These are phyloP conservation scores for Malurus alboscapulatus DNA, from an alignment of 2,113 vertebrate species.

Conservation along the genomic window DNA sequence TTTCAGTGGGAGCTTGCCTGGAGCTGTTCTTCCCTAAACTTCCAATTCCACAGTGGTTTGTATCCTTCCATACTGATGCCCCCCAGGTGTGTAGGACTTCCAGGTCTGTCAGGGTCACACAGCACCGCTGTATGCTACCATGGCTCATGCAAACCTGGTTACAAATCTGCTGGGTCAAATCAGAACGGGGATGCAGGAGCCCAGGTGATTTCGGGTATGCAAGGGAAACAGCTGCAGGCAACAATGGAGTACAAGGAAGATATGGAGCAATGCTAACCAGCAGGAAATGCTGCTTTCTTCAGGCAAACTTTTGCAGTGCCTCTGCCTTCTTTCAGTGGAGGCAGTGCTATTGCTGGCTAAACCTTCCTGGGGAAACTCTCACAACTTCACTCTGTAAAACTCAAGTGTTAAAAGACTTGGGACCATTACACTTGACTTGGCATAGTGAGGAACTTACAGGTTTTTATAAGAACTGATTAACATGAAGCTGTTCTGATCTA, in stretches of 20 bases:
- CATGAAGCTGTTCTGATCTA: background rate
- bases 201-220: fast-evolving
- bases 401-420: background rate
- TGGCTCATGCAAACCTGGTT: background rate
- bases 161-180: background rate
- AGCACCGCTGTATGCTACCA: fast-evolving
- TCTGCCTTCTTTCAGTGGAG: background rate
- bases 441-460: background rate
- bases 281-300: background rate
- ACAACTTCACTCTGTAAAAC: background rate
- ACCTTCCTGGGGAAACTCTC: background rate
- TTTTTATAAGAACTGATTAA: background rate
- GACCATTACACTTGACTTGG: background rate
- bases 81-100: background rate
- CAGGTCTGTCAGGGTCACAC: background rate
- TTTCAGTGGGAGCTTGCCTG: background rate
- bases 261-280: fast-evolving
- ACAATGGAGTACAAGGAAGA: background rate
- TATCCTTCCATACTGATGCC: background rate
- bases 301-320: background rate
- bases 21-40: background rate
- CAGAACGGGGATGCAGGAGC: background rate
- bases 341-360: background rate
- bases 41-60: fast-evolving
- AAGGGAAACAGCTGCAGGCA: background rate